phyloP scores from a whole-genome alignment of 2,113 vertebrate species.

The Chionomys nivalis region DNA sequence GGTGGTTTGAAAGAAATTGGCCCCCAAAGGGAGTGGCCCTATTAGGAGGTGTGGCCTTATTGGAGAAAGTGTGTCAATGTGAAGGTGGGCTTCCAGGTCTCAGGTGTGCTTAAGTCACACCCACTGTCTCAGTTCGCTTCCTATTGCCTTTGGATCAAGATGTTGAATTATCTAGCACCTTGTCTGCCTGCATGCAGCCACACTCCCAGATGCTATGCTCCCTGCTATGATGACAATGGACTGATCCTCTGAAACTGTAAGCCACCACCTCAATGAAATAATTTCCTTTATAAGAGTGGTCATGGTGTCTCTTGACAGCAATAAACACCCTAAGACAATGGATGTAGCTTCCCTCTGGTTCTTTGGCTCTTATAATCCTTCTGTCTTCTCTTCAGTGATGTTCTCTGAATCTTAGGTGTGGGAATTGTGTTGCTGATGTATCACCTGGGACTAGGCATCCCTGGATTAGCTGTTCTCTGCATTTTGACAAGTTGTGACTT shows the following conservation, averaged over 20 bases:
- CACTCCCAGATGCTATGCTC: background rate
- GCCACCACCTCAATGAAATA: background rate
- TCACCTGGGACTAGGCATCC: background rate
- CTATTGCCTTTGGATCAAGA: background rate
- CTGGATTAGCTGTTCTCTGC: background rate
- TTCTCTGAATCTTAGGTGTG: background rate
- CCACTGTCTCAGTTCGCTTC: background rate
- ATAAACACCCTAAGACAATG: background rate
- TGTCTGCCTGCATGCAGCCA: background rate
- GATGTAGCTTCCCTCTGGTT: background rate
- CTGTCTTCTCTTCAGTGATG: background rate
- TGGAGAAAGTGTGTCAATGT: background rate
- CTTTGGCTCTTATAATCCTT: background rate
- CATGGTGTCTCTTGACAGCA: background rate
- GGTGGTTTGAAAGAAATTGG: background rate
- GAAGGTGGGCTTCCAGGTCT: background rate
- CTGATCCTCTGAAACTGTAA: background rate
- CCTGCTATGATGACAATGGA: background rate
- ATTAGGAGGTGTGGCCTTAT: background rate
- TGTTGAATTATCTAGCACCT: background rate
- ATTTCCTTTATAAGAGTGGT: background rate
- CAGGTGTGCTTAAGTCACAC: background rate
- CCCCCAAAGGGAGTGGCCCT: background rate
- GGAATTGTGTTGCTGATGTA: background rate
- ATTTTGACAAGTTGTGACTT: background rate